phyloP scores from a whole-genome alignment of 2,888 invertebrate genomes.

The Agapetus fuscipes region DNA sequence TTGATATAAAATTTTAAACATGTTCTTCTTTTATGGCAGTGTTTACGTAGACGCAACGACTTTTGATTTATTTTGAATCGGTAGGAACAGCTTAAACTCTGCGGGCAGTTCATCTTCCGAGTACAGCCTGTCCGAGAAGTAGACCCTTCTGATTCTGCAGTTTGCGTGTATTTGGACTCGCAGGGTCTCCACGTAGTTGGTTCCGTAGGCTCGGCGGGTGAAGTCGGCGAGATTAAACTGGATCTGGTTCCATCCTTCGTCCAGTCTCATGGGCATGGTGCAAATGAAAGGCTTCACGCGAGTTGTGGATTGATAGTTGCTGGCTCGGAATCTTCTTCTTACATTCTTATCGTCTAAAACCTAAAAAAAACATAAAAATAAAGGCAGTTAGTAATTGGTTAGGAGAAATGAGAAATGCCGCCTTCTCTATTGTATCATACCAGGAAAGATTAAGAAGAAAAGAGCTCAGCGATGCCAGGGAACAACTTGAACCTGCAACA shows the following conservation, averaged over 20 bases:
- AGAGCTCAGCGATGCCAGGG: no score
- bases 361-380: slow-evolving; percentile 46
- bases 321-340: slow-evolving; percentile 75
- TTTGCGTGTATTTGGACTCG: slow-evolving; percentile 94
- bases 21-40: no score
- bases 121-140: slow-evolving; percentile 87
- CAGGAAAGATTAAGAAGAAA: no score
- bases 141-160: slow-evolving; percentile 81
- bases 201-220: slow-evolving; percentile 89
- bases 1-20: no score
- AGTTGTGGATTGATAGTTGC: slow-evolving; percentile 92
- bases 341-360: slow-evolving; percentile 93
- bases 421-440: no score
- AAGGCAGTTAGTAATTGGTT: no score
- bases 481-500: no score
- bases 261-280: slow-evolving; percentile 91
- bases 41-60: slow-evolving; percentile 41
- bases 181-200: slow-evolving; percentile 86
- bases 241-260: slow-evolving; percentile 93
- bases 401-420: no score
- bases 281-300: slow-evolving; percentile 95
- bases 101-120: slow-evolving; percentile 92
- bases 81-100: slow-evolving; percentile 91
- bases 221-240: slow-evolving; percentile 95
- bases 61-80: slow-evolving; percentile 72